Evolutionary conservation across 2,797 vertebrate genomes (phyloP).

Genomic region (Paramormyrops hopkinsi): DNA sequence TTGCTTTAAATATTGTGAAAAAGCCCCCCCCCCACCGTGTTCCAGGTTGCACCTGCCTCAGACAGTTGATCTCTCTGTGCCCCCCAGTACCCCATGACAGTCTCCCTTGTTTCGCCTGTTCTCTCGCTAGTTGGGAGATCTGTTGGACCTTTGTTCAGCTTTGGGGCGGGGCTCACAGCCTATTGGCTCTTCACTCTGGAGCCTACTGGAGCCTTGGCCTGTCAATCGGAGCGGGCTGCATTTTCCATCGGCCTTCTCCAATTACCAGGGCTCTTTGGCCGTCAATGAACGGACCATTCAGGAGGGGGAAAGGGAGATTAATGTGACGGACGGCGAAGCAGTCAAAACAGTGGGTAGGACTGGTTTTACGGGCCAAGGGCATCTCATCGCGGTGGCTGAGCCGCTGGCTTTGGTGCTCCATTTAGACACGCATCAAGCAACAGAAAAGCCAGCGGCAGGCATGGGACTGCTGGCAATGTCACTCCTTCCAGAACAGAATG

Average conservation of each 20-base stretch:
- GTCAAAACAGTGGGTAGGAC: neutral
- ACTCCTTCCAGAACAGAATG: neutral
- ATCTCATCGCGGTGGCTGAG: neutral
- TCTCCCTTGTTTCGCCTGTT: neutral
- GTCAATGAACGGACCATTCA: constrained; percentile 19
- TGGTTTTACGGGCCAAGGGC: neutral
- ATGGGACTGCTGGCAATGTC: neutral
- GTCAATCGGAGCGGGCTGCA: neutral
- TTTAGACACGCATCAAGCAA: neutral
- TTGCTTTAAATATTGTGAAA: neutral
- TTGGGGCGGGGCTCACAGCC: neutral
- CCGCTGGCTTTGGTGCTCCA: neutral
- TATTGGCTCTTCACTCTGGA: neutral
- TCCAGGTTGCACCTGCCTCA: neutral
- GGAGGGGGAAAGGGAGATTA: constrained; percentile 10
- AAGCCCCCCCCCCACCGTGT: neutral
- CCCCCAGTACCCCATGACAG: neutral
- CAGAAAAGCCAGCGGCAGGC: neutral
- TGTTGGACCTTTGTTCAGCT: neutral
- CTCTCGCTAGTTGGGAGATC: neutral
- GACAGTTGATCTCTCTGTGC: neutral
- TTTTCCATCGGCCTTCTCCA: neutral
- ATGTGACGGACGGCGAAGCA: neutral
- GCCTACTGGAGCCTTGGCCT: neutral
- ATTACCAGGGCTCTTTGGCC: neutral